Conservation (phyloP, 2,888 invertebrate genomes). For the Pseudeuparius sepicola region DNA sequence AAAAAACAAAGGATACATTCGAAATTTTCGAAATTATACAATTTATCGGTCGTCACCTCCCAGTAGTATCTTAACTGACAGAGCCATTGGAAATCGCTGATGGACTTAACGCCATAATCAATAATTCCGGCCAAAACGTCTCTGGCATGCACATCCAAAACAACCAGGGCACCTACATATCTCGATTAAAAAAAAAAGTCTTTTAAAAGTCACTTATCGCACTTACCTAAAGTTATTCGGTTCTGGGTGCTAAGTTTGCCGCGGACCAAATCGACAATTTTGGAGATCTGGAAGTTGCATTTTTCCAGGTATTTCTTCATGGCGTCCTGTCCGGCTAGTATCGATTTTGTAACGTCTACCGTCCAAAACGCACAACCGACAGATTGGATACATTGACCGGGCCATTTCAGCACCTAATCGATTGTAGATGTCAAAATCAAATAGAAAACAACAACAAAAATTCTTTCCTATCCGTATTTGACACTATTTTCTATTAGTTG, state of each 20-base stretch:
- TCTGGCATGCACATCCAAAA: constrained; percentile 86
- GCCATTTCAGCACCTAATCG: constrained; percentile 90
- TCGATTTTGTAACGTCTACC: constrained; percentile 70
- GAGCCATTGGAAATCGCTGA: constrained; percentile 87
- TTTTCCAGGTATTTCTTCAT: constrained; percentile 56
- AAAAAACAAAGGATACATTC: no score
- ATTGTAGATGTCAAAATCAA: no score
- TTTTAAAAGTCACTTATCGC: no score
- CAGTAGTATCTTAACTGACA: constrained; percentile 80
- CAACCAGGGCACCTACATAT: constrained; percentile 79
- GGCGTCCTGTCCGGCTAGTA: constrained; percentile 47
- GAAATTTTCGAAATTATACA: neutral
- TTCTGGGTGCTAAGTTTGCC: constrained; percentile 80
- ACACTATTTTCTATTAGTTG: no score
- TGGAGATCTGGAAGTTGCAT: constrained; percentile 68
- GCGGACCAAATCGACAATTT: constrained; percentile 75
- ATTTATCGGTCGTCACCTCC: constrained; percentile 58
- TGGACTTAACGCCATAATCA: constrained; percentile 50
- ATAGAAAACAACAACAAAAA: no score
- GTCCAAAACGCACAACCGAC: constrained; percentile 88
- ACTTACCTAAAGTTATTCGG: constrained; percentile 67
- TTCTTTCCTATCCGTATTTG: no score
- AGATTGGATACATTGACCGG: constrained; percentile 78
- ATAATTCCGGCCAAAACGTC: constrained; percentile 70
- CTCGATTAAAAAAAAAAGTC: no score